Conservation (phyloP, 2,797 vertebrate genomes). For the Cichlasoma orientale region DNA sequence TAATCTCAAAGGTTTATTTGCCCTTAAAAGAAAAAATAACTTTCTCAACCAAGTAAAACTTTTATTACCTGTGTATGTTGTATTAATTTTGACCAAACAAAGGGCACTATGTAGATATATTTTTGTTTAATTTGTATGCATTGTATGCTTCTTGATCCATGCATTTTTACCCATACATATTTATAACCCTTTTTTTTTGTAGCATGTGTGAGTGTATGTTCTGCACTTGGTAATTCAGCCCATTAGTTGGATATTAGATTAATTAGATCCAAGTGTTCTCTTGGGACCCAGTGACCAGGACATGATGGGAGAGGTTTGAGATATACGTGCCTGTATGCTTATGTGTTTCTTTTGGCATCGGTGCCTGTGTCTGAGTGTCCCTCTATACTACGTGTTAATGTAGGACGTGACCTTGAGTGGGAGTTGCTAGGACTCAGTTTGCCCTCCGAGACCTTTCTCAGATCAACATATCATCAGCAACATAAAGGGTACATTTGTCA, state of each 20-base stretch:
- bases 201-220: neutral
- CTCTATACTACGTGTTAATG: slow-evolving; percentile 17
- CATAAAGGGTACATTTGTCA: slow-evolving; percentile 5
- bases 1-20: too few species aligned
- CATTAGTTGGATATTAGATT: slow-evolving; percentile 31
- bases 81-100: neutral
- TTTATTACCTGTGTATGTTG: neutral
- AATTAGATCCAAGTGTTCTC: slow-evolving; percentile 59
- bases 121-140: neutral
- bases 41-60: too few species aligned
- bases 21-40: too few species aligned
- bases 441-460: slow-evolving; percentile 18
- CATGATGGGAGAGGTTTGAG: slow-evolving; percentile 20
- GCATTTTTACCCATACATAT: neutral
- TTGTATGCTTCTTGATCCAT: neutral
- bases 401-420: slow-evolving; percentile 8
- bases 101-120: neutral
- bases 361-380: neutral
- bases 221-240: neutral
- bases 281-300: slow-evolving; percentile 35
- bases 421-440: slow-evolving; percentile 10
- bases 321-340: slow-evolving; percentile 30
- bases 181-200: neutral
- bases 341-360: slow-evolving; percentile 24
- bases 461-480: slow-evolving; percentile 31